These are phyloP conservation scores for Hydrocynus forskahlii DNA, from an alignment of 2,797 vertebrate species.

Conservation along the genomic window DNA sequence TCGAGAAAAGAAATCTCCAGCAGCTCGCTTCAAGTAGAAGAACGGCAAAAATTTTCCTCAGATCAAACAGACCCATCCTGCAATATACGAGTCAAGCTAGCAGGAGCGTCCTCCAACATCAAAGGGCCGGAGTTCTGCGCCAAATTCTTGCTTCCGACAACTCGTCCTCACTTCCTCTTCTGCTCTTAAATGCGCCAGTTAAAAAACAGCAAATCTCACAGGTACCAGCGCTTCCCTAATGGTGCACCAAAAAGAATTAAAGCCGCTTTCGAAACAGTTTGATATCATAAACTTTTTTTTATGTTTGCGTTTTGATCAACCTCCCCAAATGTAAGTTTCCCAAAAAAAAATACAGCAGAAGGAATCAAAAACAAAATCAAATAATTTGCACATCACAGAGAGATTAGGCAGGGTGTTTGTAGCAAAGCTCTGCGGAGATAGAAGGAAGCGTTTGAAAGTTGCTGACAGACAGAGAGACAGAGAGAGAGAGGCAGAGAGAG, in stretches of 20 bases:
- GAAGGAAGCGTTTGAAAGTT: conserved; percentile 50
- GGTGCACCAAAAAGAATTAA: conserved; percentile 16
- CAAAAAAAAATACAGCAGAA: neutral
- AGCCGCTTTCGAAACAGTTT: conserved; percentile 37
- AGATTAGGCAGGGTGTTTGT: conserved; percentile 46
- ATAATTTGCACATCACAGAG: conserved; percentile 55
- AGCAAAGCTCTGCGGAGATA: conserved; percentile 55
- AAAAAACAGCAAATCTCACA: conserved; percentile 30
- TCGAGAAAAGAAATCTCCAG: conserved; percentile 22
- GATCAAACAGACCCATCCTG: conserved; percentile 39
- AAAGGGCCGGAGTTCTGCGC: neutral
- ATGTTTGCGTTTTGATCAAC: conserved; percentile 43
- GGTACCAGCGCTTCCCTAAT: conserved; percentile 13
- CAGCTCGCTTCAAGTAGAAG: conserved; percentile 24
- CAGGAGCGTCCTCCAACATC: neutral
- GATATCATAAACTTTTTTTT: conserved; percentile 28
- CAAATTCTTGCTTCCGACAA: neutral
- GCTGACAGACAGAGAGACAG: conserved; percentile 48
- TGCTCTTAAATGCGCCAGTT: conserved; percentile 4
- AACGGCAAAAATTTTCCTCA: neutral
- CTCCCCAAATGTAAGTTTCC: conserved; percentile 32
- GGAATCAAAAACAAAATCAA: conserved; percentile 44
- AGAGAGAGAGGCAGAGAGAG: conserved; percentile 36
- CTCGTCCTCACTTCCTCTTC: neutral
- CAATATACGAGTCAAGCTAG: conserved; percentile 5